These are phyloP conservation scores for Lepeophtheirus salmonis DNA, from an alignment of 1,140 invertebrate genomes.

Conservation along the genomic window DNA sequence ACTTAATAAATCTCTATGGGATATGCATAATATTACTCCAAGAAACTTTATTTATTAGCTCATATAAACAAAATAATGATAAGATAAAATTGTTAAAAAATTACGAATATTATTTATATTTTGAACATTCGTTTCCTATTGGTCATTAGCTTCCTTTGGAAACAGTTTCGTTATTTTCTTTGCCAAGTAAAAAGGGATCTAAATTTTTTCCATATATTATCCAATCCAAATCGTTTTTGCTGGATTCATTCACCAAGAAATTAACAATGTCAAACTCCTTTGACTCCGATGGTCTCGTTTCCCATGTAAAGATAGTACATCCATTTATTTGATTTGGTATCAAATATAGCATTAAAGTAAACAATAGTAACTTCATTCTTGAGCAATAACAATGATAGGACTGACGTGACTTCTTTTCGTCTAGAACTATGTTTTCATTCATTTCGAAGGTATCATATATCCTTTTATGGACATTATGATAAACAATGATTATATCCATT, in stretches of 20 bases:
- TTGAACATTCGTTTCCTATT: not conserved
- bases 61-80: not conserved
- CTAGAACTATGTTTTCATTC: too few relatives aligned
- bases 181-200: too few relatives aligned
- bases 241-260: not conserved
- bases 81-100: not conserved
- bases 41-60: not conserved
- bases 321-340: too few relatives aligned
- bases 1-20: too few relatives aligned
- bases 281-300: not conserved
- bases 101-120: not conserved
- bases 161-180: not conserved
- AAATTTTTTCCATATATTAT: not conserved
- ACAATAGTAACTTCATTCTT: too few relatives aligned
- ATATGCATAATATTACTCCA: not conserved
- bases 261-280: not conserved
- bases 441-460: too few relatives aligned
- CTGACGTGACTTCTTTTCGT: too few relatives aligned
- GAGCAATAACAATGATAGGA: too few relatives aligned
- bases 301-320: not conserved
- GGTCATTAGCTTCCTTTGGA: not conserved
- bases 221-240: not conserved
- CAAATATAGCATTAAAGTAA: too few relatives aligned
- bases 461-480: too few relatives aligned
- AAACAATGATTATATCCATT: too few relatives aligned